These are phyloP conservation scores for Pterostichus niger DNA, from an alignment of 2,888 invertebrate genomes.

Conservation along the genomic window DNA sequence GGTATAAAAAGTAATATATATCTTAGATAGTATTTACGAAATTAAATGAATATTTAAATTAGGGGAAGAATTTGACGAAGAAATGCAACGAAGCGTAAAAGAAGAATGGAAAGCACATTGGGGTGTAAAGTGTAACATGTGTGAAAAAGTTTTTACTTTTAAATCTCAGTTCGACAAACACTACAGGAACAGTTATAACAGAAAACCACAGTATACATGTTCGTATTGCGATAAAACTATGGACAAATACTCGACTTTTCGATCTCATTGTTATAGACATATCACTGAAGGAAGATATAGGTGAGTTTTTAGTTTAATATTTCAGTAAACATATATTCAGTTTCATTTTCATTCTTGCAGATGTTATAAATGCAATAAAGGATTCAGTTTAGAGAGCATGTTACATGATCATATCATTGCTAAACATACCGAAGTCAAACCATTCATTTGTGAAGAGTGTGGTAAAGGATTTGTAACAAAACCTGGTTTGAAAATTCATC, in stretches of 20 bases:
- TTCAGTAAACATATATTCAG: slow-evolving; percentile 63
- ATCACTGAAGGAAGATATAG: slow-evolving; percentile 80
- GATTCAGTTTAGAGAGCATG: slow-evolving; percentile 79
- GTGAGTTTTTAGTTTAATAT: slow-evolving; percentile 76
- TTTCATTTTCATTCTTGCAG: slow-evolving; percentile 72
- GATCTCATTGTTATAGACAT: slow-evolving; percentile 81
- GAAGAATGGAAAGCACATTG: slow-evolving; percentile 76
- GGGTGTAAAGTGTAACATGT: slow-evolving; percentile 80
- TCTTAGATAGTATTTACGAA: not conserved
- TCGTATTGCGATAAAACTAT: slow-evolving; percentile 80
- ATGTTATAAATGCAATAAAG: slow-evolving; percentile 79
- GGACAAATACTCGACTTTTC: slow-evolving; percentile 79
- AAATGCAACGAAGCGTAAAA: slow-evolving; percentile 77
- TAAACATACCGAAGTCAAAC: slow-evolving; percentile 77
- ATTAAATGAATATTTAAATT: too few relatives aligned
- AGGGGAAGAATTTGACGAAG: slow-evolving; percentile 73
- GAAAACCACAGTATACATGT: slow-evolving; percentile 80
- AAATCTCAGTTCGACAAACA: slow-evolving; percentile 80
- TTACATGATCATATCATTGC: slow-evolving; percentile 79
- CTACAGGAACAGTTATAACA: slow-evolving; percentile 75
- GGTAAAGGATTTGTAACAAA: slow-evolving; percentile 77
- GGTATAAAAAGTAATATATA: not conserved
- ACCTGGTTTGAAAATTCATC: slow-evolving; percentile 78
- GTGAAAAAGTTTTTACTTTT: slow-evolving; percentile 78
- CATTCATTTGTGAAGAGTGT: slow-evolving; percentile 76